Evolutionary conservation across 2,888 invertebrate species (phyloP), one percentile per base, ranked within the genome.

Genomic region (Morpho deidamia): DNA sequence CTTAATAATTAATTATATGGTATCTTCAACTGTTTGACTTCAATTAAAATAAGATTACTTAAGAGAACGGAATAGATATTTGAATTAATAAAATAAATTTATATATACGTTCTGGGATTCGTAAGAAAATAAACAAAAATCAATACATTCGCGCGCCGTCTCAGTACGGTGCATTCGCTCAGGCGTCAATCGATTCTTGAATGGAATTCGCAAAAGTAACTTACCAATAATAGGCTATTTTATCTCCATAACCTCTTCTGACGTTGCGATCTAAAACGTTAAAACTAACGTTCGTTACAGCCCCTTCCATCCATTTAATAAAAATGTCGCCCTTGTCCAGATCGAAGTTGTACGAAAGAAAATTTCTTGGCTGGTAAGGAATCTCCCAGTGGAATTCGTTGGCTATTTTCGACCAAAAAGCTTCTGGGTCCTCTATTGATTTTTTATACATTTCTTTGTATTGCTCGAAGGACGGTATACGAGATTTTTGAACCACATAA

Each of bases 261-360:
- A 99, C 94, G 81, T 97, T 96, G 61, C 96, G 93, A 84, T 99
- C 99, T 66, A 99, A 89, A 49, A 97, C 91, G 89, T 99, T 99
- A 86, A 97, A 99, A 77, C 96, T 97, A 61, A 99, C 93, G 81
- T 99, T 99, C 40, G 99, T 99, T 38, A 95, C 93, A 5, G 96
- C 96, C 8, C 97, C 99, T 70, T 96, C 95, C 94, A 99, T 94
- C 96, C 98, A 99, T 82, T 96, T 97, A 44, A 97, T 94, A 68
- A 92, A 96, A 67, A 99, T 94, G 9, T 95, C 95, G 47, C 99
- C 99, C 78, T 97, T 95, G 62, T 91, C 92, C 46, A 95, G 81
- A 81, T 99, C 95, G 77, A 99, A 99, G 84, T 99, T 99, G 83
- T 95, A 98, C 10, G 95, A 94, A 69, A 96, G 91, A 75, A 98